Percentiles rank a stretch among this genome's conserved stretches.
phyloP scores from a whole-genome alignment of 1,140 invertebrate genomes.

The Drosophila azteca region DNA sequence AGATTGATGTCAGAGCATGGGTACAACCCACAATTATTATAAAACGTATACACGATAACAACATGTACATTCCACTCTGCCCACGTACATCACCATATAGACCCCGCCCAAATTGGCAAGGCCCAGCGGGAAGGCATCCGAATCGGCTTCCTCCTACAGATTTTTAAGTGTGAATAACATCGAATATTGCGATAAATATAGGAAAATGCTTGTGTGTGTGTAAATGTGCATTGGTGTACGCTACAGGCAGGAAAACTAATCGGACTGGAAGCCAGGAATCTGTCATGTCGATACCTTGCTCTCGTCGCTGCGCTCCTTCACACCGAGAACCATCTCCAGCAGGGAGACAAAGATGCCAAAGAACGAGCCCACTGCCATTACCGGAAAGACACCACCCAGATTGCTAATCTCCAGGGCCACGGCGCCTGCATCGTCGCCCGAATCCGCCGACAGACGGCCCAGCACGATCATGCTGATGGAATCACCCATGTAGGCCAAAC shows the following conservation, averaged over 20 bases:
- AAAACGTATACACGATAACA: no score
- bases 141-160: constrained; percentile 61
- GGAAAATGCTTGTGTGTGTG: constrained; percentile 8
- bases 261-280: constrained; percentile 21
- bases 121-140: constrained; percentile 87
- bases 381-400: constrained; percentile 90
- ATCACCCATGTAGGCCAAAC: no score
- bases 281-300: constrained; percentile 67
- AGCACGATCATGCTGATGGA: no score
- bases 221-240: constrained; percentile 6
- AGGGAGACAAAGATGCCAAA: constrained; percentile 83
- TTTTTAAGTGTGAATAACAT: constrained; percentile 15
- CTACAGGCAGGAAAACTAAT: constrained; percentile 45
- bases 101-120: constrained; percentile 96
- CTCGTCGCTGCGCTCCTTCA: constrained; percentile 75
- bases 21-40: no score
- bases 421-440: constrained; percentile 74
- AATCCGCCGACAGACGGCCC: no score
- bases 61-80: no score
- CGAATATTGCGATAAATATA: constrained; percentile 29
- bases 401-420: constrained; percentile 85
- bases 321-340: constrained; percentile 82
- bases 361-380: constrained; percentile 86
- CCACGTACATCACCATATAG: constrained; percentile 93
- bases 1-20: constrained; percentile 53